These are phyloP conservation scores for Osedax fenrisi DNA, from an alignment of 2,888 invertebrate species.

Conservation along the genomic window DNA sequence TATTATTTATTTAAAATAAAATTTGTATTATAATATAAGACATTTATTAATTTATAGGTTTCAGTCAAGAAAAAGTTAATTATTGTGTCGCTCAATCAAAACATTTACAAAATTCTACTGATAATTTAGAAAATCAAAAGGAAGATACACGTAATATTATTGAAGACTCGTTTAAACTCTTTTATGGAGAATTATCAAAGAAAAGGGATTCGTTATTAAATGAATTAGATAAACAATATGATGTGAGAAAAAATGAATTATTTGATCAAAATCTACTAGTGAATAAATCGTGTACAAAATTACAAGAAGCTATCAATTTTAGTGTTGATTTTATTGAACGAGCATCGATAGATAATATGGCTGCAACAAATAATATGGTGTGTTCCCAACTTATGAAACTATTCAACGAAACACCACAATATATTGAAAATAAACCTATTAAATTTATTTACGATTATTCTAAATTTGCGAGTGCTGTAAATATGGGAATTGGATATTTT, in stretches of 20 bases:
- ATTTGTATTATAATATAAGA: too few species aligned
- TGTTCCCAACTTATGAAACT: not conserved
- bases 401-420: not conserved
- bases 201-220: not conserved
- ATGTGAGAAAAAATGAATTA: not conserved
- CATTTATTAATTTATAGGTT: not conserved
- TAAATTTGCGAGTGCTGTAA: not conserved
- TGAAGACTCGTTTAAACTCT: not conserved
- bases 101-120: not conserved
- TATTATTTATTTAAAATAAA: too few species aligned
- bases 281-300: not conserved
- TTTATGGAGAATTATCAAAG: not conserved
- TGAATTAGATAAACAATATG: not conserved
- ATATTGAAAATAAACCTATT: not conserved
- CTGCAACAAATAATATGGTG: not conserved
- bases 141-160: not conserved
- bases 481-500: not conserved
- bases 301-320: not conserved
- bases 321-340: not conserved
- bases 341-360: not conserved
- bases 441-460: not conserved
- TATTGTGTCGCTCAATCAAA: not conserved
- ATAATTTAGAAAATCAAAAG: not conserved
- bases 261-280: not conserved
- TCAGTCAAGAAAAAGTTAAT: not conserved